phyloP scores from a whole-genome alignment of 2,797 vertebrate species.

The Rhadinocentrus ornatus region DNA sequence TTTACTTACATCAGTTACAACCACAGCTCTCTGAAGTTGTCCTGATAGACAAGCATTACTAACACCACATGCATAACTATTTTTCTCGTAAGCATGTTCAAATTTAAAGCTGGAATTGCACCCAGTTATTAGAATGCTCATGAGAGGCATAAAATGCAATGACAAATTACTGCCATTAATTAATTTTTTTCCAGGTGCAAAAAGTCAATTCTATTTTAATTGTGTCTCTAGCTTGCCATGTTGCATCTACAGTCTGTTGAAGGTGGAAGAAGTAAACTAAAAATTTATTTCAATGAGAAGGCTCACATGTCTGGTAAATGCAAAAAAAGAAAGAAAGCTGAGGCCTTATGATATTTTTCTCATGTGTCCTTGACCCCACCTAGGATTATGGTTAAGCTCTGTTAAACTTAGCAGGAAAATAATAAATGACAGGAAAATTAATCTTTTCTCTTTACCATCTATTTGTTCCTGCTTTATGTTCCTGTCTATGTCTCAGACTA shows the following conservation, averaged over 20 bases:
- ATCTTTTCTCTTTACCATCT: conserved; percentile 4
- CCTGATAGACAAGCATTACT: conserved; percentile 23
- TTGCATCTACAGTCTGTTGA: too few relatives aligned
- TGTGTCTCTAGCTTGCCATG: too few relatives aligned
- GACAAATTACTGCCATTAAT: neutral
- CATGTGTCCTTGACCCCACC: neutral
- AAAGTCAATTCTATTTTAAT: too few relatives aligned
- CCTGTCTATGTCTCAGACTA: neutral
- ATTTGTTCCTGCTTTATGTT: conserved; percentile 1
- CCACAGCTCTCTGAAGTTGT: conserved; percentile 23
- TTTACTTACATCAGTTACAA: conserved; percentile 54
- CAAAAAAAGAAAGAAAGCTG: neutral
- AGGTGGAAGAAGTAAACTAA: neutral
- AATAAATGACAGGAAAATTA: neutral
- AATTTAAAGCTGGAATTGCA: conserved; percentile 4
- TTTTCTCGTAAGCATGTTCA: conserved; percentile 2
- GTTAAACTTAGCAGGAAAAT: neutral
- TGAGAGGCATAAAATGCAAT: neutral
- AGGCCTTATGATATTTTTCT: neutral
- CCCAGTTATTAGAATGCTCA: neutral
- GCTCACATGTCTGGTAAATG: neutral
- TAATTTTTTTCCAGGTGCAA: too few relatives aligned
- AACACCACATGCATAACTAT: conserved; percentile 17
- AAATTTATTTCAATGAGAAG: too few relatives aligned
- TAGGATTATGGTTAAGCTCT: conserved; percentile 3